Evolutionary conservation across 2,797 vertebrate species (phyloP).

Genomic region (Phrynocephalus forsythii): DNA sequence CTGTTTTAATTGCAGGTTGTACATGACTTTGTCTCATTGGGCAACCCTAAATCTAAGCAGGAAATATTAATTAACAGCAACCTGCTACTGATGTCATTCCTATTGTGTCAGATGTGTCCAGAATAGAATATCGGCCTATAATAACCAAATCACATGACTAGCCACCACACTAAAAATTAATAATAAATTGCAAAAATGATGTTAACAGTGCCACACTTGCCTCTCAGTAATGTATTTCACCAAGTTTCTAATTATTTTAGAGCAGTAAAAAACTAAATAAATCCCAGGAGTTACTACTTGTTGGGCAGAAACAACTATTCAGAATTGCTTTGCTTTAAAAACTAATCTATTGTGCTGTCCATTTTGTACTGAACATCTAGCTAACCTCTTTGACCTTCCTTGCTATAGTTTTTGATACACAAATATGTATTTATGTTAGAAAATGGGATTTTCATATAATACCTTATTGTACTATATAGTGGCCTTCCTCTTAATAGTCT

Average conservation of each 20-base stretch:
- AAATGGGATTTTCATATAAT: not conserved
- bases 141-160: no score
- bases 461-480: not conserved
- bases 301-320: not conserved
- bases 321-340: not conserved
- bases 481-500: not conserved
- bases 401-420: not conserved
- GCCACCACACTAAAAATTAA: no score
- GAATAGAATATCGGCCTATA: no score
- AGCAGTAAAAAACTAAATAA: not conserved
- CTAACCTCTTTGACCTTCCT: not conserved
- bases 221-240: not conserved
- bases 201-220: no score
- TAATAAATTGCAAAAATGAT: no score
- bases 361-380: not conserved
- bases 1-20: no score
- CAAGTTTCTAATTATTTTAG: not conserved
- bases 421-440: not conserved
- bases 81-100: no score
- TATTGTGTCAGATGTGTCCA: no score
- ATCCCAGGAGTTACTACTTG: not conserved
- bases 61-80: no score
- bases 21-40: no score
- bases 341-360: not conserved
- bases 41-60: no score